These are phyloP conservation scores for Lepidurus apus DNA, from an alignment of 1,140 invertebrate species.

Conservation along the genomic window DNA sequence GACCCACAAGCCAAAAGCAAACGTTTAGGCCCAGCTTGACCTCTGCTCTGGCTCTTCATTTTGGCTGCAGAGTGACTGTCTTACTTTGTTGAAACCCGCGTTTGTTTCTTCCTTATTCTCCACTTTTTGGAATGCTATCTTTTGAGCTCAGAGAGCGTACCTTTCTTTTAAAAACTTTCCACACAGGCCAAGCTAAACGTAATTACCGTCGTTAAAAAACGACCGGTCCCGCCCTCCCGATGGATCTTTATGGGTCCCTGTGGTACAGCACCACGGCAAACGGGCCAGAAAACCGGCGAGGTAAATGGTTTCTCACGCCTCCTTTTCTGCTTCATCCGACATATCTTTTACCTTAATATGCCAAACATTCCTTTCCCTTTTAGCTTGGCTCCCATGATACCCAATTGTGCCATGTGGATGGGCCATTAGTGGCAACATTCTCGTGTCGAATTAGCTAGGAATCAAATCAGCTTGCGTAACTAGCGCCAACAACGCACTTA, in stretches of 20 bases:
- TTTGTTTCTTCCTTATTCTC: background rate
- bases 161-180: constrained; percentile 3
- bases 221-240: constrained; percentile 10
- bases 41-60: background rate
- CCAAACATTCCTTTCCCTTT: background rate
- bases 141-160: background rate
- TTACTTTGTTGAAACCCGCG: background rate
- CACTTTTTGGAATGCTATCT: background rate
- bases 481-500: no score
- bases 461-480: no score
- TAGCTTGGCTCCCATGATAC: background rate
- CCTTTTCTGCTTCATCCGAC: constrained; percentile 18
- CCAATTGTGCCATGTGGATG: background rate
- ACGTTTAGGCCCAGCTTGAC: background rate
- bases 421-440: background rate
- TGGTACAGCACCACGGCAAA: background rate
- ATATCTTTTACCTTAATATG: background rate
- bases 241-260: constrained; percentile 18
- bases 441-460: no score
- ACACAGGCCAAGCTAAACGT: constrained; percentile 6
- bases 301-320: constrained; percentile 18
- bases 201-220: constrained; percentile 22
- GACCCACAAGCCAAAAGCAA: background rate
- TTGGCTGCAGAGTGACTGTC: background rate
- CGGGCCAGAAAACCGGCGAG: constrained; percentile 9